Evolutionary conservation across 2,797 vertebrate species (phyloP).

Genomic region (Diplodus sargus): DNA sequence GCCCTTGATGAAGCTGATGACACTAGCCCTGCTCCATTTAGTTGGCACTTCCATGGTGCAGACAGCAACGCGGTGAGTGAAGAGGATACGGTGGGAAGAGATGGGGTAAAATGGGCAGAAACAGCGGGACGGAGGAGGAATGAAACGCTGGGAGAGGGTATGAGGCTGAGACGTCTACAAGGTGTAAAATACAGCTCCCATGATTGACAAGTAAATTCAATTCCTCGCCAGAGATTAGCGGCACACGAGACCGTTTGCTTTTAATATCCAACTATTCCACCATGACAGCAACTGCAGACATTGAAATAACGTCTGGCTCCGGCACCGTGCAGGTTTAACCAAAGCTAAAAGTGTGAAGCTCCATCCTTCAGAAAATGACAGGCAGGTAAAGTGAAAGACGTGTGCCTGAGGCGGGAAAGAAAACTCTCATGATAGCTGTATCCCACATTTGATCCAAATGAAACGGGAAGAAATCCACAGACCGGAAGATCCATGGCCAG

Average conservation of each 20-base stretch:
- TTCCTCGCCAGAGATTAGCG: conserved; percentile 29
- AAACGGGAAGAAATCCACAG: conserved; percentile 51
- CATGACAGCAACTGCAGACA: conserved; percentile 42
- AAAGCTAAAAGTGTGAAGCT: conserved; percentile 66
- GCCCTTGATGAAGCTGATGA: conserved; percentile 97
- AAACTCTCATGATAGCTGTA: conserved; percentile 44
- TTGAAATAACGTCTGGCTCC: conserved; percentile 20
- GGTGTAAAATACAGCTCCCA: conserved; percentile 46
- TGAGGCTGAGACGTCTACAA: conserved; percentile 35
- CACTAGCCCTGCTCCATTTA: conserved; percentile 94
- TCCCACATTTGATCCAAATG: conserved; percentile 50
- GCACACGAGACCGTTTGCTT: conserved; percentile 12
- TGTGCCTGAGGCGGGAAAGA: conserved; percentile 4
- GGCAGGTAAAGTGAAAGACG: conserved; percentile 36
- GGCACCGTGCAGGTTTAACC: conserved; percentile 44
- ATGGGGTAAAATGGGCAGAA: conserved; percentile 27
- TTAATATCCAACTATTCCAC: conserved; percentile 51
- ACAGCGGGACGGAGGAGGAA: conserved; percentile 22
- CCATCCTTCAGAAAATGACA: conserved; percentile 63
- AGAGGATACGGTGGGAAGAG: conserved; percentile 5
- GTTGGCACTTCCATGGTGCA: conserved; percentile 90
- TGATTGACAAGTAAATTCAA: conserved; percentile 39
- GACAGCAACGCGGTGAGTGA: conserved; percentile 36
- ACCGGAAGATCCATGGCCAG: conserved; percentile 43
- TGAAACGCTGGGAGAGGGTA: conserved; percentile 12